Evolutionary conservation across 2,888 invertebrate genomes (phyloP).

Genomic region (Oegoconia quadripuncta): DNA sequence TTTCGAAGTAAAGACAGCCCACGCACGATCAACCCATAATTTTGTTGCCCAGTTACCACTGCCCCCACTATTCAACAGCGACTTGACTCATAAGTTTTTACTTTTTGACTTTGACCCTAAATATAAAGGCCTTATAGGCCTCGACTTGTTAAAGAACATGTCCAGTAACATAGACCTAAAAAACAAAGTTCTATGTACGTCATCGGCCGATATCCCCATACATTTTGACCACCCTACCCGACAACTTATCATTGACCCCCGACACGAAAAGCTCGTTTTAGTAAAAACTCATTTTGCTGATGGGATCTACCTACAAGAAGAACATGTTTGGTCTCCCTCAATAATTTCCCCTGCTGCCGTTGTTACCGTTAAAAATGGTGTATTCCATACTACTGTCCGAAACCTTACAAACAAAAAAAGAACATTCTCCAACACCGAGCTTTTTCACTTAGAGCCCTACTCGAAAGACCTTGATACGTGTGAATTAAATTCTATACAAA

Average conservation of each 20-base stretch:
- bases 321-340: too few species aligned
- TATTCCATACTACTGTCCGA: too few species aligned
- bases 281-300: too few species aligned
- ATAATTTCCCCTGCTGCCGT: too few species aligned
- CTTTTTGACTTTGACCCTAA: constrained; percentile 12
- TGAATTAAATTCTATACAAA: neutral
- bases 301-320: too few species aligned
- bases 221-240: constrained; percentile 10
- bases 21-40: constrained; percentile 15
- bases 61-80: constrained; percentile 7
- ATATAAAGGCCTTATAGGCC: constrained; percentile 20
- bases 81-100: constrained; percentile 14
- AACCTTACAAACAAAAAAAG: too few species aligned
- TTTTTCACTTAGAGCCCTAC: constrained; percentile 6
- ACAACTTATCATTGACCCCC: constrained; percentile 3
- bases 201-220: constrained; percentile 10
- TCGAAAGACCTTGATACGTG: neutral
- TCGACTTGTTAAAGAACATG: constrained; percentile 18
- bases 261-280: too few species aligned
- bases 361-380: too few species aligned
- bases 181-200: constrained; percentile 10
- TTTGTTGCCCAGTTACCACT: constrained; percentile 14
- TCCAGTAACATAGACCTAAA: constrained; percentile 16
- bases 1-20: constrained; percentile 19
- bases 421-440: constrained; percentile 7